Conservation (phyloP, 2,797 vertebrate species). For the Peromyscus eremicus region DNA sequence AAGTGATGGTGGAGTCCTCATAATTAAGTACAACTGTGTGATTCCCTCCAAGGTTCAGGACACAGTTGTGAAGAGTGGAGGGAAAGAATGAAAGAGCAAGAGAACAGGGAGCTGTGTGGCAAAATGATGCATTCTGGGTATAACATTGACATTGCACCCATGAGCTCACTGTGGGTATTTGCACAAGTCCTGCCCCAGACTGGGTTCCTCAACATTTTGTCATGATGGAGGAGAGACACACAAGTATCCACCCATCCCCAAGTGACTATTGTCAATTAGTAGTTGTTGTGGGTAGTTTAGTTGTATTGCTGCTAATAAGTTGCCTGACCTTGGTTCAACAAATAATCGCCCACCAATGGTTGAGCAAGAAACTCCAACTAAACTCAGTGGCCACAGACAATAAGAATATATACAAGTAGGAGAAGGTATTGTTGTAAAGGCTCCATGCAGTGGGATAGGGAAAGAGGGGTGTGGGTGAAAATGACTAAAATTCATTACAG, state of each 20-base stretch:
- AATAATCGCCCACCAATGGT: neutral
- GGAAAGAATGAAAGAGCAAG: neutral
- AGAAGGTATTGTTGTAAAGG: neutral
- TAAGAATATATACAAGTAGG: neutral
- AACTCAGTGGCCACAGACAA: neutral
- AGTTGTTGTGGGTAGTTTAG: neutral
- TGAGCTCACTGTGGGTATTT: neutral
- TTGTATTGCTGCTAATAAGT: neutral
- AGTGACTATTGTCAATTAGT: neutral
- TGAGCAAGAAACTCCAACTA: neutral
- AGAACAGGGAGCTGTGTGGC: neutral
- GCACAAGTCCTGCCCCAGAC: neutral
- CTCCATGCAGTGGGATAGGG: neutral
- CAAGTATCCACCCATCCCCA: neutral
- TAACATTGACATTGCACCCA: neutral
- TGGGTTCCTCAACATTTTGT: neutral
- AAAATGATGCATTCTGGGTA: neutral
- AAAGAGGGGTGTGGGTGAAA: neutral
- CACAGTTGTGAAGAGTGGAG: neutral
- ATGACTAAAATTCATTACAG: neutral
- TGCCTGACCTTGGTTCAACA: neutral
- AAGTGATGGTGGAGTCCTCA: neutral
- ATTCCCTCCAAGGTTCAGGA: too few species aligned
- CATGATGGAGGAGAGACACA: too few species aligned
- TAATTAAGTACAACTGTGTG: neutral